These are phyloP conservation scores for Ptilodon capucinus DNA, from an alignment of 2,888 invertebrate species.

Conservation along the genomic window DNA sequence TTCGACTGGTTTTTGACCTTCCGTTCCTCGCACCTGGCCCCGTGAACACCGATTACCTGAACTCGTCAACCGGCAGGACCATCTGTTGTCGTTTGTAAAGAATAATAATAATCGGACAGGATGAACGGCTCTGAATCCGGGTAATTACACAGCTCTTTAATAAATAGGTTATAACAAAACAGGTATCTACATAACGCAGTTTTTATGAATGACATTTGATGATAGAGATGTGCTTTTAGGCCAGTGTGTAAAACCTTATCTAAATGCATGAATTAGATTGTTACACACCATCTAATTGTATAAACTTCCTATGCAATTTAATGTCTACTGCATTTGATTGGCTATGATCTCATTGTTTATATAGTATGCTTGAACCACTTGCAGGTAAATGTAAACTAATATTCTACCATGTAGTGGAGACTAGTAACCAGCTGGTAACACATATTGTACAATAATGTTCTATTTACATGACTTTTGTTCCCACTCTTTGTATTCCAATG, in stretches of 20 bases:
- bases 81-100: conserved; percentile 40
- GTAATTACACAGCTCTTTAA: conserved; percentile 79
- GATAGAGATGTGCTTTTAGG: neutral
- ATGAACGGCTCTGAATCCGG: conserved; percentile 92
- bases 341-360: neutral
- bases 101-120: conserved; percentile 50
- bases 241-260: neutral
- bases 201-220: neutral
- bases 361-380: neutral
- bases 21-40: conserved; percentile 55
- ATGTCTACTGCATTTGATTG: neutral
- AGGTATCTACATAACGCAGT: conserved; percentile 1
- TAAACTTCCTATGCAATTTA: neutral
- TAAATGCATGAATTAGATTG: neutral
- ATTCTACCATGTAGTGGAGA: neutral
- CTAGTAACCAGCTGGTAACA: neutral
- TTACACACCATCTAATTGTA: neutral
- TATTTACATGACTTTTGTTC: neutral
- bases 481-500: neutral
- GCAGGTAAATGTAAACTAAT: neutral
- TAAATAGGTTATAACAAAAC: conserved; percentile 9
- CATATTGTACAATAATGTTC: neutral
- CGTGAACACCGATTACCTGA: conserved; percentile 49
- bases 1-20: conserved; percentile 48
- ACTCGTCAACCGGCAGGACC: conserved; percentile 45